A percentile compares a stretch with the other conserved stretches of the same genome.
These are phyloP conservation scores for Watsonalla binaria DNA, from an alignment of 2,888 invertebrate genomes.

Conservation along the genomic window DNA sequence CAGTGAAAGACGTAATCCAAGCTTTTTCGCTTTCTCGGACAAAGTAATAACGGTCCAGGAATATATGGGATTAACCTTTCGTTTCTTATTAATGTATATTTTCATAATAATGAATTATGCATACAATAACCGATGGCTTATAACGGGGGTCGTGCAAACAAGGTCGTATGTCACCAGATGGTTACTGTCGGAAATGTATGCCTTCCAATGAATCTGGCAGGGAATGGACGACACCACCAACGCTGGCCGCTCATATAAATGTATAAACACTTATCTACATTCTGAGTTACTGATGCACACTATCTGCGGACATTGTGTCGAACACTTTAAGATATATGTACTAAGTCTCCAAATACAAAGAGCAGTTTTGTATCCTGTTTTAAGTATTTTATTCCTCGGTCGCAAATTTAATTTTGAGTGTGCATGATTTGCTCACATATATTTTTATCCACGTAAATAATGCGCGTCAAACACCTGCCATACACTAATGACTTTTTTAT, in stretches of 20 bases:
- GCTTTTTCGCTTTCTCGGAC: too few species aligned
- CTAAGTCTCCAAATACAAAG: background rate
- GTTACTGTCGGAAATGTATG: conserved; percentile 41
- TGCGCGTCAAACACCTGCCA: background rate
- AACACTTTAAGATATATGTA: background rate
- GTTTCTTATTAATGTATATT: too few species aligned
- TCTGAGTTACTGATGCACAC: background rate
- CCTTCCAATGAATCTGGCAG: conserved; percentile 24
- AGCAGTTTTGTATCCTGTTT: background rate
- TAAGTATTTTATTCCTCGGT: background rate
- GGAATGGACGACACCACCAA: conserved; percentile 30
- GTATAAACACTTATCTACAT: conserved; percentile 5
- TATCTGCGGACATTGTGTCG: background rate
- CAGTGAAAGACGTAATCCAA: too few species aligned
- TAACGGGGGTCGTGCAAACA: conserved; percentile 23
- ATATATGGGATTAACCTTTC: too few species aligned
- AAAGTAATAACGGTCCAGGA: too few species aligned
- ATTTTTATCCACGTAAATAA: background rate
- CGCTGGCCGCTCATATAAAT: conserved; percentile 20
- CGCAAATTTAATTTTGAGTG: background rate
- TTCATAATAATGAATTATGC: conserved; percentile 1
- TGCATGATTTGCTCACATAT: background rate
- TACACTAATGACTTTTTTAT: too few species aligned
- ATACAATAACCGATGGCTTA: conserved; percentile 22
- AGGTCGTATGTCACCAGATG: conserved; percentile 20